phyloP scores from a whole-genome alignment of 92 coral and sea anemone genomes.

The Siderastrea radians region DNA sequence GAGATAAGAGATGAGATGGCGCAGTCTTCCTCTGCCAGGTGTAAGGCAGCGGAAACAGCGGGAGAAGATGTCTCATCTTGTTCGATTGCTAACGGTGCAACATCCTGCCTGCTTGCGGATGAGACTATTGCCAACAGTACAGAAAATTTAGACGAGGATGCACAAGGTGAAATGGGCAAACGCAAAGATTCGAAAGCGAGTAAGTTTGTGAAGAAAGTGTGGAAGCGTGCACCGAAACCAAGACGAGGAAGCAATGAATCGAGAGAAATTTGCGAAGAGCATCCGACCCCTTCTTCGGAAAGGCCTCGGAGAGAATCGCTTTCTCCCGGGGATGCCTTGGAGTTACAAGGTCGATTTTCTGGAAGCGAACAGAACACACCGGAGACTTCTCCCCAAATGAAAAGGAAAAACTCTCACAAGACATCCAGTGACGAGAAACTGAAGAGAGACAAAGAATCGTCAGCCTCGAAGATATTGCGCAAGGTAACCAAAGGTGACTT shows the following conservation, averaged over 20 bases:
- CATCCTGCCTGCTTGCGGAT: background rate
- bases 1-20: slow-evolving; percentile 42
- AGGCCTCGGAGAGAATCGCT: slow-evolving; percentile 52
- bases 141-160: slow-evolving; percentile 24
- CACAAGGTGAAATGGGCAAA: slow-evolving; percentile 38
- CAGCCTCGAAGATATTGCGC: slow-evolving; percentile 34
- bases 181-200: slow-evolving; percentile 71
- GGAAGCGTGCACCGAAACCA: slow-evolving; percentile 48
- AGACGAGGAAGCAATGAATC: slow-evolving; percentile 66
- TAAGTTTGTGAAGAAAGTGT: slow-evolving; percentile 61
- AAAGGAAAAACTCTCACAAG: slow-evolving; percentile 32
- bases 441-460: slow-evolving; percentile 15
- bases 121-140: background rate
- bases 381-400: slow-evolving; percentile 68
- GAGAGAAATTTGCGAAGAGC: slow-evolving; percentile 20
- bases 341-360: slow-evolving; percentile 27
- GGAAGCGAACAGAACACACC: slow-evolving; percentile 60
- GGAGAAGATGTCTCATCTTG: slow-evolving; percentile 8
- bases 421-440: slow-evolving; percentile 54
- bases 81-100: slow-evolving; percentile 13
- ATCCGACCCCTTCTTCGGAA: slow-evolving; percentile 5
- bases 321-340: slow-evolving; percentile 52
- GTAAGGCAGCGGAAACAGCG: background rate
- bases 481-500: slow-evolving; percentile 19
- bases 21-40: background rate